Base-by-base conservation (phyloP, 2,113 vertebrate genomes). In the Perca schrenkii region DNA sequence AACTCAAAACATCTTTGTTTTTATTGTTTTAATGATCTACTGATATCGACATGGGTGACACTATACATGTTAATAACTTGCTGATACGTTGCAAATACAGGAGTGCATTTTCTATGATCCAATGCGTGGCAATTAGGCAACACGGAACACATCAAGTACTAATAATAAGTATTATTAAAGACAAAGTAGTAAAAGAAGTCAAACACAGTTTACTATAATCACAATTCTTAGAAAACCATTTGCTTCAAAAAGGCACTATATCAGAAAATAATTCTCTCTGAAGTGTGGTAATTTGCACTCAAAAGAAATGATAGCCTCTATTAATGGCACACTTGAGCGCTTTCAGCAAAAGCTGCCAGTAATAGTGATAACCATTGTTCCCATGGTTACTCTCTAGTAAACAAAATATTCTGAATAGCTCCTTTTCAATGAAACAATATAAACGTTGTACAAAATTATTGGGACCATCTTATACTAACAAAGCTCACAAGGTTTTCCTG, bases 161-260 rank as follows among this genome's bases (percentile, higher is more conserved):
- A 73, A 40, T 79, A 3, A 63, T n/a, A 54, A 28, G 56, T 64
- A 64, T 4, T 46, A 71, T 49, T 77, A 28, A 57, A 49, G 43
- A 82, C 28, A 47, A 66, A 68, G 58, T 60, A 21, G 65, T 64
- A 69, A 60, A 82, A 79, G 2, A 66, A 68, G 40, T 46, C 49
- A 74, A 77, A 82, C 21, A 16, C 54, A 62, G 28, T 58, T 58
- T 65, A 57, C 19, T 25, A 49, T 64, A 46, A 28, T 52, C 56
- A 72, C 54, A 64, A 83, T 68, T 83, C 56, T 79, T 84, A 61
- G 64, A 85, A 86, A 84, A 75, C 25, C 53, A 57, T 79, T 77
- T 70, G 46, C 83, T 86, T 84, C 60, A 71, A 86, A 86, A 87
- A 91, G 90, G 90, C 88, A 91, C 88, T 86, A 57, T 65, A 69